phyloP scores from a whole-genome alignment of 2,888 invertebrate species.

The Marasmarcha lunaedactyla region DNA sequence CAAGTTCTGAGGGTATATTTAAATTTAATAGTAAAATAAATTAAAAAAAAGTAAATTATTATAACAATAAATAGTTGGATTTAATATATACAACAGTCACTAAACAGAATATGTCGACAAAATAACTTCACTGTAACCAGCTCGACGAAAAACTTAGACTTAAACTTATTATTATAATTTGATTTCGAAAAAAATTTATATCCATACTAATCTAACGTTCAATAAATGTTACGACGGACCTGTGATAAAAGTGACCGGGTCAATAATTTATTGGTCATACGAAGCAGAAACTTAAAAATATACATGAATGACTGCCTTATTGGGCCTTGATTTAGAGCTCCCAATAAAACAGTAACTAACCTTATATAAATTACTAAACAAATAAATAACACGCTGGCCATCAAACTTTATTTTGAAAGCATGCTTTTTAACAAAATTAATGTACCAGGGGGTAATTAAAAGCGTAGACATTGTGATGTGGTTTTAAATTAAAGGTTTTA shows the following conservation, averaged over 20 bases:
- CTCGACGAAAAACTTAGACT: too few relatives aligned
- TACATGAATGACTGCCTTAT: constrained; percentile 71
- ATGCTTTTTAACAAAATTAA: constrained; percentile 7
- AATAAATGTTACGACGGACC: constrained; percentile 48
- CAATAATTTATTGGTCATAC: constrained; percentile 65
- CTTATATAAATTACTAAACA: constrained; percentile 70
- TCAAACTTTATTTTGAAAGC: constrained; percentile 43
- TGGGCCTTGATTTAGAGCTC: constrained; percentile 67
- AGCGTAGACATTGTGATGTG: background rate
- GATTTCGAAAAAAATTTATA: too few relatives aligned
- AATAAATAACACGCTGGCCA: constrained; percentile 66
- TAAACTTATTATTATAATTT: too few relatives aligned
- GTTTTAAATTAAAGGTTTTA: too few relatives aligned
- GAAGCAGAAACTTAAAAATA: constrained; percentile 69
- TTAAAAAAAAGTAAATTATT: too few relatives aligned
- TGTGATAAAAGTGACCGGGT: constrained; percentile 68
- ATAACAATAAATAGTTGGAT: too few relatives aligned
- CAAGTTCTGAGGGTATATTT: too few relatives aligned
- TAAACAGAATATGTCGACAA: too few relatives aligned
- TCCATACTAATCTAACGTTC: constrained; percentile 39
- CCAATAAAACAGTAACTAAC: constrained; percentile 70
- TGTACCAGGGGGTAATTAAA: background rate
- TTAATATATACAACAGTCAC: too few relatives aligned
- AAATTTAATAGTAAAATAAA: too few relatives aligned
- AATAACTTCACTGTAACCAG: too few relatives aligned